Evolutionary conservation across 2,888 invertebrate genomes (phyloP), one percentile per base, ranked within the genome.

Genomic region (Drosophila falleni): DNA sequence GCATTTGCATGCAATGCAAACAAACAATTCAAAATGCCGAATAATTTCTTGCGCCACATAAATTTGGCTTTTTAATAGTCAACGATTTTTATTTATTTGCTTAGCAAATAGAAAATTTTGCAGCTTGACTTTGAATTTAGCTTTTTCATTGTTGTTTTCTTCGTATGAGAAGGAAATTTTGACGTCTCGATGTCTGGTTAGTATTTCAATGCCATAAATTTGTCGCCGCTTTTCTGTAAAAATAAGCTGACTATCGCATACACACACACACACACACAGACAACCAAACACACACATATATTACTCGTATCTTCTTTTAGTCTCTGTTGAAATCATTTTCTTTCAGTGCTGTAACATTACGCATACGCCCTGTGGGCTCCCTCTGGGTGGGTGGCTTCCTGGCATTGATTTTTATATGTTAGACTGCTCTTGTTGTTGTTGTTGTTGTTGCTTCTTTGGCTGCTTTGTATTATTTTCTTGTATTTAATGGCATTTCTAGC

Each of bases 401-500:
- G 88, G 74, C 86, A 86, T 86, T 86, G 85, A 86, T 86, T 86
- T 85, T 85, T 81, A 50, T 72, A 66, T 72, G 62, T 65, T 74
- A 50, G 42, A 23, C 42, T 16, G 39, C 15, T 71, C 44, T 62
- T 70, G 44, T 56, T 61, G 50, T 59, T 66, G 44, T 56, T 61
- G 50, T 59, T 66, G 46, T 31, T 67, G 66, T 31, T 68, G 50
- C 35, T 80, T 41, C 42, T 46, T 61, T 53, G 37, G 39, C 58
- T 67, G 78, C 76, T 54, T 76, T 77, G 80, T 66, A 74, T 81
- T 87, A 78, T 85, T 72, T 72, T 72, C 74, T 78, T 71, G 78
- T 79, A 87, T 87, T 89, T 89, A 83, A 83, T 88, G 87, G 89
- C 71, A 88, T 86, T 88, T 83, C 68, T 86, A 86, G 83, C 89